These are phyloP conservation scores for Polypedilum pembai DNA, from an alignment of 1,140 invertebrate species.

Conservation along the genomic window DNA sequence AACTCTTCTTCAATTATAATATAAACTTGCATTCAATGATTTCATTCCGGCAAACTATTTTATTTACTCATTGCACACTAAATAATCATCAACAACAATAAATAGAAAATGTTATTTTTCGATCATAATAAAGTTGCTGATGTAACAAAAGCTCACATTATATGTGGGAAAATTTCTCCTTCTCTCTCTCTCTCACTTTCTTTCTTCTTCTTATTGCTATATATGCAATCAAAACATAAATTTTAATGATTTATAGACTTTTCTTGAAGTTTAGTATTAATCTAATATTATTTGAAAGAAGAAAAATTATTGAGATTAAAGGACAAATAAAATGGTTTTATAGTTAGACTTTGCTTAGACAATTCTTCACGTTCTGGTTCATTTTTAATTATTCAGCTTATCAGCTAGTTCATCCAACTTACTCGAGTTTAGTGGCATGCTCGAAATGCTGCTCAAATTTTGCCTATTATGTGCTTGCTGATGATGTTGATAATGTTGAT, in stretches of 20 bases:
- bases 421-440: background rate
- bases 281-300: background rate
- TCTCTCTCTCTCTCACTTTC: no score
- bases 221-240: background rate
- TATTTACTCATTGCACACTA: background rate
- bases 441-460: background rate
- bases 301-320: no score
- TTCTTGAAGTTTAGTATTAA: background rate
- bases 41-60: background rate
- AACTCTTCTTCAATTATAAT: slow-evolving; percentile 13
- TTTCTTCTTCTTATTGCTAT: no score
- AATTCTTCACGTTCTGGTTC: no score
- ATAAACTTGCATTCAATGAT: background rate
- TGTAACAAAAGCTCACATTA: slow-evolving; percentile 21
- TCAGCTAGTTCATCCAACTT: background rate
- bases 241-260: background rate
- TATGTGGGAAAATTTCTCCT: background rate
- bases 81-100: slow-evolving; percentile 6
- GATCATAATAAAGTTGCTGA: slow-evolving; percentile 24
- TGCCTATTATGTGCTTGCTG: background rate
- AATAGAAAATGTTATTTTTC: slow-evolving; percentile 5
- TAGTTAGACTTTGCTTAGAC: no score
- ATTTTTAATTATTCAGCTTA: background rate
- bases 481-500: slow-evolving; percentile 14
- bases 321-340: no score